Conservation (phyloP, 2,888 invertebrate species). For the Drosophila imparisetae region DNA sequence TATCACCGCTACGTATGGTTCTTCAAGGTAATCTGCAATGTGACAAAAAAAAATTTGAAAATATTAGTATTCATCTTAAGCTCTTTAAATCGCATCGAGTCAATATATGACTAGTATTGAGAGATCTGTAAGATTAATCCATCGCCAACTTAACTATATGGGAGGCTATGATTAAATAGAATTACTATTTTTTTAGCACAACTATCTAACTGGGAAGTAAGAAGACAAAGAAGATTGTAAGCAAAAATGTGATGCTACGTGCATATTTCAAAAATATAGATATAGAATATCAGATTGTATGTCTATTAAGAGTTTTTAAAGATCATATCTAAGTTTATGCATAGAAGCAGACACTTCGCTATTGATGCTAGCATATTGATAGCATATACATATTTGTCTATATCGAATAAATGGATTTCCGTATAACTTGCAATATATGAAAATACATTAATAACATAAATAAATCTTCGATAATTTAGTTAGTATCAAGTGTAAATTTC, state of each 20-base stretch:
- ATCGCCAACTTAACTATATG: neutral
- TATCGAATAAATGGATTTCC: neutral
- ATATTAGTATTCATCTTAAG: neutral
- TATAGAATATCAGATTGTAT: neutral
- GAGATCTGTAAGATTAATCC: neutral
- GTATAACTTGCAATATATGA: neutral
- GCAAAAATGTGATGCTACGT: neutral
- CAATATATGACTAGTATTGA: neutral
- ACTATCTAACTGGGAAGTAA: neutral
- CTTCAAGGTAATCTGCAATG: neutral
- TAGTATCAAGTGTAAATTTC: neutral
- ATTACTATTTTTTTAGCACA: neutral
- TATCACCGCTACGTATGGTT: neutral
- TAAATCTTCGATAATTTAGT: neutral
- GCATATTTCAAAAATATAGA: neutral
- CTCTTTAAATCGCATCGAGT: neutral
- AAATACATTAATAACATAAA: neutral
- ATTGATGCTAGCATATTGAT: neutral
- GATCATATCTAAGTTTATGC: neutral
- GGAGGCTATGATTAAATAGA: neutral
- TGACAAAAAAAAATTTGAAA: neutral
- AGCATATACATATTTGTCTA: neutral
- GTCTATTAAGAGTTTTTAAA: neutral
- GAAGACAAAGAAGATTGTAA: neutral
- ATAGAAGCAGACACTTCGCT: too few relatives aligned